These are phyloP conservation scores for Sylvietta virens DNA, from an alignment of 2,113 vertebrate genomes.

Conservation along the genomic window DNA sequence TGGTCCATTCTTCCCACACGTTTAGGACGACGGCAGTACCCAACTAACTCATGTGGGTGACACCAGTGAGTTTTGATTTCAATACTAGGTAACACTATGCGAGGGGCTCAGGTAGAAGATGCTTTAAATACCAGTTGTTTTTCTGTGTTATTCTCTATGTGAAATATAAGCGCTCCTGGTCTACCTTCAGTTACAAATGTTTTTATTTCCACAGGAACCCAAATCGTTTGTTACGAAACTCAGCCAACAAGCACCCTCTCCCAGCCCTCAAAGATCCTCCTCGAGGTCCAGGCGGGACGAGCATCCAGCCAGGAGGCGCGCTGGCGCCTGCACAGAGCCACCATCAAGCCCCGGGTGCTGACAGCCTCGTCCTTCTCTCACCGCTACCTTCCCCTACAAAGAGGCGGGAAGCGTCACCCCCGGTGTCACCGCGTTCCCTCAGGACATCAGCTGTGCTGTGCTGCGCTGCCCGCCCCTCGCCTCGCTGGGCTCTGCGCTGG, in stretches of 20 bases:
- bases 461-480: not conserved
- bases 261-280: no score
- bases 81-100: fast-evolving
- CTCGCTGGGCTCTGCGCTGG: not conserved
- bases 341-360: fast-evolving
- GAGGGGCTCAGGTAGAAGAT: not conserved
- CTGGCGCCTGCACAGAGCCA: not conserved
- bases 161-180: fast-evolving
- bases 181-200: fast-evolving
- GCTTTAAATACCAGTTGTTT: not conserved
- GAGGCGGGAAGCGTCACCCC: not conserved
- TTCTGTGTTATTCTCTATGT: fast-evolving
- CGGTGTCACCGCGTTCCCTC: not conserved
- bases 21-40: not conserved
- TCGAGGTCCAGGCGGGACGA: not conserved
- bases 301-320: not conserved
- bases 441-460: not conserved
- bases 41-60: fast-evolving
- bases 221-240: not conserved
- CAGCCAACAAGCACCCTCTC: not conserved
- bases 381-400: not conserved
- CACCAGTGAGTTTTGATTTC: not conserved
- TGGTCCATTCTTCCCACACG: not conserved
- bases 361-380: not conserved
- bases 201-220: not conserved